phyloP scores from a whole-genome alignment of 2,888 invertebrate genomes.

The Aspidapion aeneum region DNA sequence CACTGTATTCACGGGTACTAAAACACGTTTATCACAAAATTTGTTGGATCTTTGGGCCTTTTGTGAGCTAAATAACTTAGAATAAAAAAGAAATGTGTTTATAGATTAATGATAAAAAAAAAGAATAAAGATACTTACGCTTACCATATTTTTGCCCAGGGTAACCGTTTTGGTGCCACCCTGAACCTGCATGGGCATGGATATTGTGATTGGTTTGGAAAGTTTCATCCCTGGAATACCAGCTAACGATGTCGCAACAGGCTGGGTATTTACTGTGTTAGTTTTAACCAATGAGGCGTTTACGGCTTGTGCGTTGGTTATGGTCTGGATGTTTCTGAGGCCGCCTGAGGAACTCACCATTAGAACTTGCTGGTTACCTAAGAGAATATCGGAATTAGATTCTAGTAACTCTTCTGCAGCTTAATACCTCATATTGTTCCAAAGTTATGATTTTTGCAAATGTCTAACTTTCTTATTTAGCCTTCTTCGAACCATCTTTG shows the following conservation, averaged over 20 bases:
- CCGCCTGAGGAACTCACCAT: constrained; percentile 71
- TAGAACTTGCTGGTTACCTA: constrained; percentile 61
- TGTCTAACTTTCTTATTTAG: too few relatives aligned
- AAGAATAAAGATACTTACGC: constrained; percentile 24
- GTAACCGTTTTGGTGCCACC: constrained; percentile 59
- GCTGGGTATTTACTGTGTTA: constrained; percentile 51
- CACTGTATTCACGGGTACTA: too few relatives aligned
- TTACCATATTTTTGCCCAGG: constrained; percentile 54
- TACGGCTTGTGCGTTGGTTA: constrained; percentile 57
- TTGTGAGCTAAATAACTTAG: too few relatives aligned
- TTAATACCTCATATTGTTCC: too few relatives aligned
- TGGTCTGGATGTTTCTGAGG: constrained; percentile 60
- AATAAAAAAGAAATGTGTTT: too few relatives aligned
- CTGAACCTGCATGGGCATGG: constrained; percentile 52
- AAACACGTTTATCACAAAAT: too few relatives aligned
- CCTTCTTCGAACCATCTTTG: too few relatives aligned
- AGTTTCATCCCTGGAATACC: constrained; percentile 52
- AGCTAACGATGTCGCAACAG: constrained; percentile 40
- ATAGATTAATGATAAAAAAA: too few relatives aligned
- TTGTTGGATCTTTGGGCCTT: too few relatives aligned
- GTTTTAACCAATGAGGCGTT: constrained; percentile 42
- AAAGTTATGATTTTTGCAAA: too few relatives aligned
- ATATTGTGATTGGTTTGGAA: constrained; percentile 65
- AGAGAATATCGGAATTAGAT: too few relatives aligned
- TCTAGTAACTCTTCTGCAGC: too few relatives aligned